A percentile compares a stretch with the other conserved stretches of the same genome.
phyloP scores from a whole-genome alignment of 2,888 invertebrate genomes.

The Drosophila melanosoma region DNA sequence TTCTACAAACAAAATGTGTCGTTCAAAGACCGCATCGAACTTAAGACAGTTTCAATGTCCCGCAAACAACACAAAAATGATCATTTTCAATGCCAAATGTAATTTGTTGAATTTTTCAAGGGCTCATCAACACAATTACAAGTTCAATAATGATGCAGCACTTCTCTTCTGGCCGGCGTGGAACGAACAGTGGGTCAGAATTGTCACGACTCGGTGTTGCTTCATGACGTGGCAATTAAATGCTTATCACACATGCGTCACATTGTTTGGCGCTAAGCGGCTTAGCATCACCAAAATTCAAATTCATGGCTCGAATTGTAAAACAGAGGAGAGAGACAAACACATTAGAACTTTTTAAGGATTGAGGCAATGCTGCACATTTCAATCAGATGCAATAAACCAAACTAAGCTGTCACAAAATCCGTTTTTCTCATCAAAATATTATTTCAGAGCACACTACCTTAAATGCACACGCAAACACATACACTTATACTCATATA shows the following conservation, averaged over 20 bases:
- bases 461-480: neutral
- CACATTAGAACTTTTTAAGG: neutral
- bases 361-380: conserved; percentile 25
- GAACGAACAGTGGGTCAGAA: conserved; percentile 16
- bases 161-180: neutral
- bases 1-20: conserved; percentile 64
- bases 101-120: conserved; percentile 42
- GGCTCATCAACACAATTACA: conserved; percentile 53
- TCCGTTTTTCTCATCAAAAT: conserved; percentile 57
- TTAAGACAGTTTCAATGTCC: conserved; percentile 66
- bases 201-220: conserved; percentile 40
- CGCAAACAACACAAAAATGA: conserved; percentile 28
- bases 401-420: conserved; percentile 66
- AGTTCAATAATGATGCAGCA: conserved; percentile 46
- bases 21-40: conserved; percentile 35
- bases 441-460: conserved; percentile 34
- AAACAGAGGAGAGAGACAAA: neutral
- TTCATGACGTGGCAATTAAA: conserved; percentile 60
- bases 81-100: conserved; percentile 61
- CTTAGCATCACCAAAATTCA: conserved; percentile 20
- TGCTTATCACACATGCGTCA: conserved; percentile 66
- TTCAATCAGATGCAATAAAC: conserved; percentile 68
- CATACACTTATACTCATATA: neutral
- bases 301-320: conserved; percentile 22
- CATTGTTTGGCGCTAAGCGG: conserved; percentile 47